Evolutionary conservation across 2,888 invertebrate species (phyloP), one percentile per base, ranked within the genome.

Genomic region (Halictus quadricinctus): DNA sequence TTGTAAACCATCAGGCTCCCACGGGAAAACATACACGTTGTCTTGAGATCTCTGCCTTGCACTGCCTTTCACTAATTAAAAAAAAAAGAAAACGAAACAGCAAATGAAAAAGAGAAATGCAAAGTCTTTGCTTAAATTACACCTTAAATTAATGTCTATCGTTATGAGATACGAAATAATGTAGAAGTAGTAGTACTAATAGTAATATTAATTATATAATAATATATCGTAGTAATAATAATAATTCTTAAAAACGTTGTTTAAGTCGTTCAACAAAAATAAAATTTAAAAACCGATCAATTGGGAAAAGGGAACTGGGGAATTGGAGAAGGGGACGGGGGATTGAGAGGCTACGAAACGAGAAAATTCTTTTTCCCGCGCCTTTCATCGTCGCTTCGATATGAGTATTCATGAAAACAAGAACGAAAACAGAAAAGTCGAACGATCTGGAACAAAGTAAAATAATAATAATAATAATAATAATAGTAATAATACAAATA

Each of bases 331-430:
- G 41, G 66, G 41, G 21, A 15, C 5, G 21, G 15, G 36, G 46
- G 13, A 50, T 74, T 60, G 79, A 80, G 74, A 81, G 72, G 74
- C 54, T 80, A 75, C 80, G 64, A 79, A 72, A 76, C 36, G 18
- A 72, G 15, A 70, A 74, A 79, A 74, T 58, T 25, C 36, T 64
- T 21, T 79, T 58, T 70, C 15, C 21, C 36, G 58, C 41, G 72
- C 50, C 69, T 70, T 43, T 74, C 66, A 79, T 79, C 25, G 72
- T 74, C 81, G 75, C 64, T 46, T 84, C 79, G 69, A 10, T 77
- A 36, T 88, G 90, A 90, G 90, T 90, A 90, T 90, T 89, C 60
- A 29, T 41, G 41, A 86, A 66, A 86, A 80, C 58, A 66, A 75
- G 76, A 75, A 74, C 70, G 29, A 29, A 79, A 81, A 82, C 72